Base-by-base conservation (phyloP, 2,113 vertebrate species). In the Phalacrocorax pelagicus region DNA sequence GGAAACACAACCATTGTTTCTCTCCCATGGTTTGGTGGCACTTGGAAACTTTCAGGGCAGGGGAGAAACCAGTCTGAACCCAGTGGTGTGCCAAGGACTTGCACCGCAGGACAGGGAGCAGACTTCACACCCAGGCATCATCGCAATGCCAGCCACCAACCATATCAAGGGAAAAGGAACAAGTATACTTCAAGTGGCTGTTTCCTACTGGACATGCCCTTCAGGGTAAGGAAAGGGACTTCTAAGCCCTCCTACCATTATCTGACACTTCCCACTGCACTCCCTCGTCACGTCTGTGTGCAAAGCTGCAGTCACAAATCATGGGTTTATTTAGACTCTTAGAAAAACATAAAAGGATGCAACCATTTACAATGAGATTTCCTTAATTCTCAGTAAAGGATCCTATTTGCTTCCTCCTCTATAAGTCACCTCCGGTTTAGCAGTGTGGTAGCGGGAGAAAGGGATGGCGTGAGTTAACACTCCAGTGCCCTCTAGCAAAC, bases 331-430 rank as follows among this genome's bases (percentile, higher is more conserved):
- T 93, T 49, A 81, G 55, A 36, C 57, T n/a, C 47, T 54, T 30
- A 15, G 38, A 62, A 79, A 52, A 32, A 17, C 51, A 69, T 16
- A 11, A 73, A 94, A 92, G 93, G 81, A 96, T 85, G 78, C 40
- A 29, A 12, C 4, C 4, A 5, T 90, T 96, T 95, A 95, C 70
- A 80, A 23, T 30, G 70, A 0, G 11, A 77, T 91, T 95, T 95
- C 94, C 96, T 95, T 94, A 94, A 95, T 94, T 95, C 81, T 54
- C 92, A 92, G 65, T 92, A 84, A 91, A 91, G 81, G 73, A 81
- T 79, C 88, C 73, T 81, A 89, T 94, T 95, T 77, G 65, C 81
- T 97, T 96, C 96, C 91, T 91, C 70, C 86, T 81, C 66, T 70
- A 40, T 89, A 81, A 94, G 89, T 89, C 89, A 89, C 36, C 27